Base-by-base conservation (phyloP, 2,797 vertebrate genomes). In the Thunnus albacares region DNA sequence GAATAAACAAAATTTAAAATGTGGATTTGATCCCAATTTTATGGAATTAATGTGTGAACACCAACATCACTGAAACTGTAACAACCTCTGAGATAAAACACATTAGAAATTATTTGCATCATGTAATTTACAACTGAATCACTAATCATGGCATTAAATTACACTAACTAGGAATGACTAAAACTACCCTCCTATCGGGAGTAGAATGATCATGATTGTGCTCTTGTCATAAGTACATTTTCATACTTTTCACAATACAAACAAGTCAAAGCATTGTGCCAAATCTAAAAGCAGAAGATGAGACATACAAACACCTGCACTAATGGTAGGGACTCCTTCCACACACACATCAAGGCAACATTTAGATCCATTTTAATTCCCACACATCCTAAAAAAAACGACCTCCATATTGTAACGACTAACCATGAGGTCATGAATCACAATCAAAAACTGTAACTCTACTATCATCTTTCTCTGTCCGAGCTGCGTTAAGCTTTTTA, bases 181-280 rank as follows among this genome's bases (percentile, higher is more conserved):
- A 84, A 78, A 81, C 78, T 45, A 85, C 17, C 62, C 51, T 85
- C 52, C 49, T 69, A 56, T 56, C 68, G 38, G 55, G 53, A 71
- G 60, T 72, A 79, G 17, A 62, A 63, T 68, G 22, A 64, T 67
- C 33, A 49, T 83, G 85, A 91, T 91, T 91, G 85, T 90, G 72
- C 77, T 70, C 12, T 70, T 14, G 2, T 73, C 59, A 33, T 83
- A 30, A 55, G 28, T 78, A 79, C 64, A 79, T 68, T 66, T 72
- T 69, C 61, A 79, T 38, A 77, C 38, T 56, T 82, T 89, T 81
- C 78, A 91, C 86, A 74, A 80, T n/a, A 92, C 71, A 91, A 87
- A 80, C 26, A 67, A 79, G 56, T 83, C 45, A 69, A 87, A 88
- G 80, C 77, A 69, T 71, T 65, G 60, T 79, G 78, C 72, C 53